Conservation (phyloP, 2,888 invertebrate species). For the Lasioglossum figueresi region DNA sequence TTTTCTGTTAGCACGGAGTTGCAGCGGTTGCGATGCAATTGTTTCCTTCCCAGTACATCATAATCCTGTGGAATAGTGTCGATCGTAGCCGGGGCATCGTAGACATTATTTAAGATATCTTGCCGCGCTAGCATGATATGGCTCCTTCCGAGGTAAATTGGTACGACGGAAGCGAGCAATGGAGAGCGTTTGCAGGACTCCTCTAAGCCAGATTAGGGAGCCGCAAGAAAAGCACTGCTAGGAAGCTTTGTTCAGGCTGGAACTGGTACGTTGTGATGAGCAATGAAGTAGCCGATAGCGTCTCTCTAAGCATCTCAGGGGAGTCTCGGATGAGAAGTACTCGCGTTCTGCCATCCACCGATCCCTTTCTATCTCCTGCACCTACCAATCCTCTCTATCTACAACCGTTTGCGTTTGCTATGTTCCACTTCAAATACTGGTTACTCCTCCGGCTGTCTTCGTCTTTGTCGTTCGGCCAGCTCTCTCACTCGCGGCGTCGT, state of each 20-base stretch:
- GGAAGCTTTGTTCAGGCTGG: slow-evolving; percentile 77
- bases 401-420: slow-evolving; percentile 49
- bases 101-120: slow-evolving; percentile 71
- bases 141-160: slow-evolving; percentile 71
- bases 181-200: slow-evolving; percentile 36
- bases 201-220: slow-evolving; percentile 78
- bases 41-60: slow-evolving; percentile 11
- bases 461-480: slow-evolving; percentile 12
- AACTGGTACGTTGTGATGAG: slow-evolving; percentile 76
- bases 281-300: slow-evolving; percentile 78
- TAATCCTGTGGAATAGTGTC: slow-evolving; percentile 14
- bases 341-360: slow-evolving; percentile 43
- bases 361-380: slow-evolving; percentile 39
- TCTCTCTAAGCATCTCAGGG: slow-evolving; percentile 74
- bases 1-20: background rate
- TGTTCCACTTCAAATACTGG: slow-evolving; percentile 55
- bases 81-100: slow-evolving; percentile 46
- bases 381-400: slow-evolving; percentile 45
- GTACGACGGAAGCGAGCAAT: slow-evolving; percentile 47
- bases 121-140: slow-evolving; percentile 62
- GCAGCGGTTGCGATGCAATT: background rate
- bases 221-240: slow-evolving; percentile 78
- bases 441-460: slow-evolving; percentile 29
- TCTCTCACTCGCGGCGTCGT: background rate
- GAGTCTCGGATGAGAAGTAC: slow-evolving; percentile 65